Evolutionary conservation across 2,888 invertebrate species (phyloP).

Genomic region (Agrochola macilenta): DNA sequence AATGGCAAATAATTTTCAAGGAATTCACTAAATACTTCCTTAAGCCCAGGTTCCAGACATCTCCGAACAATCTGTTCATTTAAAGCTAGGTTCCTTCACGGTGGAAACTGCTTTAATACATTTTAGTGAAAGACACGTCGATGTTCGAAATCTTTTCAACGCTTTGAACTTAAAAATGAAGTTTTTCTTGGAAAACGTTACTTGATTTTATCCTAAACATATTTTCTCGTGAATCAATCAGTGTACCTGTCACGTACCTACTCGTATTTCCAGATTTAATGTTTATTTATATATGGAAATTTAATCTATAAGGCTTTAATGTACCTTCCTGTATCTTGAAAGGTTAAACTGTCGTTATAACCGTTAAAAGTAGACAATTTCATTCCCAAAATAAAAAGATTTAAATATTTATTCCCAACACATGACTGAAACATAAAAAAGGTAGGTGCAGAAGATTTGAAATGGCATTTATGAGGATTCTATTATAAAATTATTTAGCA

Average conservation of each 20-base stretch:
- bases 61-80: slow-evolving; percentile 48
- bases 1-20: slow-evolving; percentile 25
- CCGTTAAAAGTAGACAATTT: neutral
- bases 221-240: slow-evolving; percentile 33
- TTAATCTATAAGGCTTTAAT: neutral
- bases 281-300: neutral
- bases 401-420: neutral
- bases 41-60: neutral
- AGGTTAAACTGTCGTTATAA: no score
- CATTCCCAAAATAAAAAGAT: neutral
- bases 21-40: slow-evolving; percentile 25
- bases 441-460: neutral
- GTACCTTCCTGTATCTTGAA: neutral
- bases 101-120: slow-evolving; percentile 67
- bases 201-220: slow-evolving; percentile 23
- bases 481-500: neutral
- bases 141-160: slow-evolving; percentile 66
- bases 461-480: neutral
- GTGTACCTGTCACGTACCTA: slow-evolving; percentile 3
- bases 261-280: neutral
- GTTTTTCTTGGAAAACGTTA: slow-evolving; percentile 33
- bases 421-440: neutral
- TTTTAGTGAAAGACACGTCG: slow-evolving; percentile 63
- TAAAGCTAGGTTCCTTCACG: slow-evolving; percentile 55
- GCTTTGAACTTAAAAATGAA: slow-evolving; percentile 62